Percentiles rank a stretch among this genome's conserved stretches.
phyloP scores from a whole-genome alignment of 2,113 vertebrate species.

The Psilopsiagon aymara region DNA sequence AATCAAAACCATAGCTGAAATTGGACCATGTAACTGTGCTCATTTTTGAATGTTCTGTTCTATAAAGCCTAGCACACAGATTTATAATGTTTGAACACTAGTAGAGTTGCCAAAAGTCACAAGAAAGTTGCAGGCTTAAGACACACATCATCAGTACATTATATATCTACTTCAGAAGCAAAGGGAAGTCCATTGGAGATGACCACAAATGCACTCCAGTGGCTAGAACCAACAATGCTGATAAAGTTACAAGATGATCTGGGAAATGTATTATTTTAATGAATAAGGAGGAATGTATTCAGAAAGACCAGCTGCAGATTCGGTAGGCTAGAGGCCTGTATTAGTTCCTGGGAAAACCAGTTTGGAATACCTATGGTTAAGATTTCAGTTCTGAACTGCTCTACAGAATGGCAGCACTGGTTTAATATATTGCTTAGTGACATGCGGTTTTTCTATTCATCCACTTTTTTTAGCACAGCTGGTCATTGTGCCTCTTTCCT shows the following conservation, averaged over 20 bases:
- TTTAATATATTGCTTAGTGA: not conserved
- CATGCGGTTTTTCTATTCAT: not conserved
- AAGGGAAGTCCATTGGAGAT: not conserved
- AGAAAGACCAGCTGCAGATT: not conserved
- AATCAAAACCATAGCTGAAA: conserved; percentile 55
- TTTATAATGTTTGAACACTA: conserved; percentile 39
- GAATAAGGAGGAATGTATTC: not conserved
- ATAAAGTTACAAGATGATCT: not conserved
- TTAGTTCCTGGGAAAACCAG: not conserved
- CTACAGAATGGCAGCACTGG: not conserved
- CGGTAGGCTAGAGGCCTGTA: not conserved
- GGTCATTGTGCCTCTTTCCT: not conserved
- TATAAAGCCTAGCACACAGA: conserved; percentile 33
- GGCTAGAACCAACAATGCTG: not conserved
- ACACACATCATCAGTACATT: conserved; percentile 16
- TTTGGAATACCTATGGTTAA: not conserved
- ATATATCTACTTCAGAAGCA: conserved; percentile 24
- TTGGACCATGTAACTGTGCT: not conserved
- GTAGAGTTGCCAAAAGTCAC: conserved; percentile 41
- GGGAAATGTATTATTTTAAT: conserved; percentile 10
- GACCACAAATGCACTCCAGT: not conserved
- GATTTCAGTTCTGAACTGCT: not conserved
- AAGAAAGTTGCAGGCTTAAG: conserved; percentile 49
- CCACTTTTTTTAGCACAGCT: not conserved
- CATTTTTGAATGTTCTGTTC: conserved; percentile 26